Base-by-base conservation (phyloP, 1,140 invertebrate genomes). In the Aphaenogaster ashmeadi region DNA sequence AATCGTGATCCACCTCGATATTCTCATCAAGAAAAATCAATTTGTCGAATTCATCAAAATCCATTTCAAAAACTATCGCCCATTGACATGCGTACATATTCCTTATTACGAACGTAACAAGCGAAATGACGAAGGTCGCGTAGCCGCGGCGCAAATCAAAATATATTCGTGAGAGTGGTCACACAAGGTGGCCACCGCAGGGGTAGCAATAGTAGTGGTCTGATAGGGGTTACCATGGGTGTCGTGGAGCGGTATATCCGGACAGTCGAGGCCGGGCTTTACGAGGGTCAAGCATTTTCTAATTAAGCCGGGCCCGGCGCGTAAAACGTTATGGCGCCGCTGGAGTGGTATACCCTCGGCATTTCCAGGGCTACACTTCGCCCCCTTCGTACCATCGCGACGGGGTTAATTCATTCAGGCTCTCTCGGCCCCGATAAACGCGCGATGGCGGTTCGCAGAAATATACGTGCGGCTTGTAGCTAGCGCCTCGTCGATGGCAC, bases 241-340 rank as follows among this genome's bases (percentile, higher is more conserved):
- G 27, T 66, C 21, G 47, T 54, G 50, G 41, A 84, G 33, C 69
- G 47, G 78, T 80, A 69, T 60, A 69, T 87, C 71, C 78, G 85
- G 52, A 58, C 27, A 47, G 52, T 69, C 56, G 21, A 75, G 47
- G 41, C 54, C 74, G 54, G 72, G 71, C 62, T 91, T 91, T 91
- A 91, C 87, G 90, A 93, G 88, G 90, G 91, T 93, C 91, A 93
- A 93, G 92, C 89, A 93, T 93, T 93, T 92, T 93, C 92, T 93
- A 92, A 93, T 93, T 93, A 93, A 92, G 91, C 87, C 90, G 80
- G 89, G 87, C 87, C 89, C 86, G 33, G 27, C 80, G 67, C 92
- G 91, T 93, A 93, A 93, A 92, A 92, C 86, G 89, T 89, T 91
- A 89, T 85, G 87, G 75, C 87, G 64, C 50, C 75, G 91, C 74